These are phyloP conservation scores for Glossophaga mutica DNA, from an alignment of 2,797 vertebrate genomes.

Conservation along the genomic window DNA sequence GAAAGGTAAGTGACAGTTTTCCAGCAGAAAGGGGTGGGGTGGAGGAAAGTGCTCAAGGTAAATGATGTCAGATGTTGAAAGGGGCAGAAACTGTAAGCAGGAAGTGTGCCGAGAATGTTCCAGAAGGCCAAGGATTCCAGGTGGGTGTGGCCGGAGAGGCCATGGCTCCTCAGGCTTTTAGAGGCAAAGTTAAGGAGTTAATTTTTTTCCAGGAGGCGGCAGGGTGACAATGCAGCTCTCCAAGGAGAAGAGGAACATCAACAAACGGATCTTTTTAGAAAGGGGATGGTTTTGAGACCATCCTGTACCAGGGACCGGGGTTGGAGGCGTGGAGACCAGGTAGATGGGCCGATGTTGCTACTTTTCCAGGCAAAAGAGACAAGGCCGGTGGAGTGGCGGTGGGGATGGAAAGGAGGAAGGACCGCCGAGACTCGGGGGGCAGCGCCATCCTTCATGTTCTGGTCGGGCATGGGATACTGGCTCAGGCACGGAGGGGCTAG, in stretches of 20 bases:
- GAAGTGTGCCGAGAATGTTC: background rate
- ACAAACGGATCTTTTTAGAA: background rate
- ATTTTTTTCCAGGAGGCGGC: background rate
- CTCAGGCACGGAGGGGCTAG: background rate
- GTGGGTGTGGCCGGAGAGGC: background rate
- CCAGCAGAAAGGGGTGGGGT: background rate
- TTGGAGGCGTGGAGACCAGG: background rate
- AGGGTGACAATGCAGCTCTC: background rate
- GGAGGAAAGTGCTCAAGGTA: background rate
- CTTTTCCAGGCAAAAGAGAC: background rate
- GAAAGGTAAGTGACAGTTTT: background rate
- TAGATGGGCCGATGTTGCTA: no score
- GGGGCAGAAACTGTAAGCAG: background rate
- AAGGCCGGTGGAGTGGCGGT: fast-evolving
- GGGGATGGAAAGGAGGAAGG: background rate
- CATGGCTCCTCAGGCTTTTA: background rate
- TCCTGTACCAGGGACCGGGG: background rate
- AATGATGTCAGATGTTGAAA: background rate
- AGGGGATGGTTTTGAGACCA: background rate
- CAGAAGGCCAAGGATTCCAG: background rate
- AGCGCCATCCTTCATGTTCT: background rate
- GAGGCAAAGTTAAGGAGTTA: background rate
- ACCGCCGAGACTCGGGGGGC: fast-evolving
- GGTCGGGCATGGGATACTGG: background rate
- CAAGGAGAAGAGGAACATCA: background rate